These are phyloP conservation scores for Polydrusus tereticollis DNA, from an alignment of 2,888 invertebrate genomes.

Conservation along the genomic window DNA sequence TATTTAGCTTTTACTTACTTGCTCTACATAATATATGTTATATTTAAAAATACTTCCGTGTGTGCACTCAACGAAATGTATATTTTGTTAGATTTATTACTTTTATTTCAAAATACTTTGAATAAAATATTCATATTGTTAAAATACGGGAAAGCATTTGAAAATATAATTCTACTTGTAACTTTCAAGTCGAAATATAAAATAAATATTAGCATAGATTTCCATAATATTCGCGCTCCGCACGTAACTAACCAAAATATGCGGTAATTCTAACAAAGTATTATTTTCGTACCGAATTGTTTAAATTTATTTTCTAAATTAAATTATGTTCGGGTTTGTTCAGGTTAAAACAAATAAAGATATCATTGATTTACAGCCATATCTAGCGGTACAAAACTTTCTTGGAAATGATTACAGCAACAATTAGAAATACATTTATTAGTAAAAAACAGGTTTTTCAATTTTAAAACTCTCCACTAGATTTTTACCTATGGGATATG, in stretches of 20 bases:
- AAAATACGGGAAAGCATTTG: conserved; percentile 1
- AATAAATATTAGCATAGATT: conserved; percentile 23
- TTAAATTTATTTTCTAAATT: neutral
- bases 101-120: neutral
- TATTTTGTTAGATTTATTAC: neutral
- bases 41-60: too few relatives aligned
- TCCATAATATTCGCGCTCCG: conserved; percentile 7
- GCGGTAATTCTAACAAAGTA: conserved; percentile 5
- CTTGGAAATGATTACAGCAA: too few relatives aligned
- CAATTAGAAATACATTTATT: too few relatives aligned
- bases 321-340: neutral
- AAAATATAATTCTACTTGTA: conserved; percentile 14
- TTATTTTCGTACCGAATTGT: neutral
- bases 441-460: too few relatives aligned
- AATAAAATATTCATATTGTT: conserved; percentile 13
- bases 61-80: neutral
- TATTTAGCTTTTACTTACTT: too few relatives aligned
- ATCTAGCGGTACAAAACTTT: too few relatives aligned
- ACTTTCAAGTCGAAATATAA: conserved; percentile 3
- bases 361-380: too few relatives aligned
- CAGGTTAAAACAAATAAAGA: too few relatives aligned
- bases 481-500: too few relatives aligned
- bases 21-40: too few relatives aligned
- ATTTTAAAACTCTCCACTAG: too few relatives aligned
- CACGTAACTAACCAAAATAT: conserved; percentile 15